Conservation (phyloP, 2,888 invertebrate species). For the Lordiphosa fenestrarum region DNA sequence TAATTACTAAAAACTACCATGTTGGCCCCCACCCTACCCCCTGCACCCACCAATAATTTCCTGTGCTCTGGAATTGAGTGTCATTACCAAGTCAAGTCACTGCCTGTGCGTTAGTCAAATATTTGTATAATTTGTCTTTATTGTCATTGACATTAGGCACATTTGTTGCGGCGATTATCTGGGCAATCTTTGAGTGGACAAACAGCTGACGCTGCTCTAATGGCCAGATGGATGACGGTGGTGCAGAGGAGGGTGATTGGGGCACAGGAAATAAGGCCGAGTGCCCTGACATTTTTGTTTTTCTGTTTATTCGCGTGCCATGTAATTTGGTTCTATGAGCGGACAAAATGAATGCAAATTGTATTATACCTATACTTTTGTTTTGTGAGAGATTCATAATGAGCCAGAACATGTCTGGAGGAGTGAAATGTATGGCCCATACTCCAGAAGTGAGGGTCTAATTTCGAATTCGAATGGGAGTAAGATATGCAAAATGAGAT, state of each 20-base stretch:
- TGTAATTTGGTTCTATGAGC: slow-evolving; percentile 28
- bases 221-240: slow-evolving; percentile 1
- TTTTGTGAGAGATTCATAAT: background rate
- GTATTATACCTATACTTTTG: slow-evolving; percentile 3
- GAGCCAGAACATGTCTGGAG: no score
- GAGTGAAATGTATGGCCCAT: no score
- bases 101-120: slow-evolving; percentile 35
- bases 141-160: slow-evolving; percentile 67
- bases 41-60: slow-evolving; percentile 24
- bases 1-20: slow-evolving; percentile 30
- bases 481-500: no score
- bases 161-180: slow-evolving; percentile 67
- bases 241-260: background rate
- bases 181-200: slow-evolving; percentile 64
- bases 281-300: slow-evolving; percentile 27
- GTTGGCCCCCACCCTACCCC: slow-evolving; percentile 14
- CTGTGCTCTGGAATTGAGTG: slow-evolving; percentile 30
- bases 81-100: slow-evolving; percentile 37
- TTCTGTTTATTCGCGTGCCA: slow-evolving; percentile 15
- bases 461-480: no score
- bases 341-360: slow-evolving; percentile 44
- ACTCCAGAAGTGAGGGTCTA: no score
- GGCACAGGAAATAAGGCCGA: slow-evolving; percentile 23
- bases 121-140: slow-evolving; percentile 66
- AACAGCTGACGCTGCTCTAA: slow-evolving; percentile 63